Evolutionary conservation across 2,113 vertebrate species (phyloP), one percentile per base, ranked within the genome.

Genomic region (Lepus timidus): DNA sequence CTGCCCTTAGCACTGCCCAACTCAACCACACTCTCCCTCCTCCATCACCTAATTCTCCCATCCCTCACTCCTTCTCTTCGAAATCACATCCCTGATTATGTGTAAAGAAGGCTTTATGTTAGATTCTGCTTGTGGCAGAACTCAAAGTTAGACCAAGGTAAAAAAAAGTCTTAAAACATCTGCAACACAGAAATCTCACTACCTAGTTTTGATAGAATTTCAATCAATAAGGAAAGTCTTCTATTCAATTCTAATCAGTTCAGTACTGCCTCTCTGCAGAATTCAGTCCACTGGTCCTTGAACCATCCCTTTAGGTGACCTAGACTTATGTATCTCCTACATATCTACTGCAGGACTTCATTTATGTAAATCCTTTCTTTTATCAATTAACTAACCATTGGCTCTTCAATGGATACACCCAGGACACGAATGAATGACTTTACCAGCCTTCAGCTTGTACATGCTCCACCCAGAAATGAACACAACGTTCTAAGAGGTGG

Each of bases 1-100:
- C 0, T 2, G 6, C 17, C 16, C 14, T 17, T 0, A 27, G 8
- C 11, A 19, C 9, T n/a, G 39, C 8, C 23, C 55, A 49, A 7
- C 20, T 29, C 16, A 20, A n/a, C 36, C 9, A 16, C 29, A 61
- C 81, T 51, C 39, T n/a, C 36, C n/a, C 12, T 1, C 20, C 33
- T 44, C 75, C 51, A 11, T 51, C 2, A 1, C 29, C 49, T 9
- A 33, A 55, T 61, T 44, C 51, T n/a, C 29, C 58, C 49, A 29
- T 1, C 3, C 9, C 58, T 73, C 75, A 8, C 9, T 44, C 31
- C 1, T 4, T 1, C 6, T n/a, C 79, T 68, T 75, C 12, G n/a
- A 71, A 83, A 67, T 33, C 33, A 67, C 9, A n/a, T 1, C 33
- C 76, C 52, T 64, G 27, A 71, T 39, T 31, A 76, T 23, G 29